Evolutionary conservation across 2,888 invertebrate genomes (phyloP).

Genomic region (Lepidochitona cinerea): DNA sequence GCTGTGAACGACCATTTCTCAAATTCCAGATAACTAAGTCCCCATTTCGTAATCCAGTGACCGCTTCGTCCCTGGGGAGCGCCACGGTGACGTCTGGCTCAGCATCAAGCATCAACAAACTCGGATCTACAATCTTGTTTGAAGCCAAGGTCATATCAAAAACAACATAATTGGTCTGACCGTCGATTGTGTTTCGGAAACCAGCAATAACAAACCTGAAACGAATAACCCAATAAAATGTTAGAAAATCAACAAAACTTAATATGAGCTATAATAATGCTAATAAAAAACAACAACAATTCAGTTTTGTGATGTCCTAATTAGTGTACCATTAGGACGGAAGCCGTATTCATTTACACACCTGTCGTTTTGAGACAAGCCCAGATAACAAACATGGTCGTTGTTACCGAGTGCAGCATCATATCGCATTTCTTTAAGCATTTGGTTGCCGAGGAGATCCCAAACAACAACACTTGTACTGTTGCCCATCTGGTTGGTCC

Average conservation of each 20-base stretch:
- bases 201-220: constrained; percentile 65
- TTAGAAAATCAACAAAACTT: no score
- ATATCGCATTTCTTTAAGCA: constrained; percentile 63
- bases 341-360: constrained; percentile 30
- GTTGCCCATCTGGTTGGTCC: constrained; percentile 68
- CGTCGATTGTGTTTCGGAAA: constrained; percentile 68
- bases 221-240: no score
- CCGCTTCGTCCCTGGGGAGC: constrained; percentile 67
- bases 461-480: constrained; percentile 68
- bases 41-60: constrained; percentile 69
- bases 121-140: constrained; percentile 62
- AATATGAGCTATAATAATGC: no score
- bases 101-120: constrained; percentile 66
- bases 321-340: background rate
- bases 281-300: background rate
- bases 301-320: background rate
- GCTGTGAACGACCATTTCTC: constrained; percentile 61
- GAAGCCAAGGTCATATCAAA: constrained; percentile 67
- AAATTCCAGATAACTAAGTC: constrained; percentile 70
- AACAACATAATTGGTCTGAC: constrained; percentile 68
- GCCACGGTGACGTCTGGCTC: constrained; percentile 66
- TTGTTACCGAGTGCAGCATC: constrained; percentile 67
- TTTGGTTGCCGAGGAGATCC: constrained; percentile 69
- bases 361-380: constrained; percentile 63
- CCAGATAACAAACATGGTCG: constrained; percentile 66